Conservation (phyloP, 2,113 vertebrate species). For the Anarhynchus alexandrinus region DNA sequence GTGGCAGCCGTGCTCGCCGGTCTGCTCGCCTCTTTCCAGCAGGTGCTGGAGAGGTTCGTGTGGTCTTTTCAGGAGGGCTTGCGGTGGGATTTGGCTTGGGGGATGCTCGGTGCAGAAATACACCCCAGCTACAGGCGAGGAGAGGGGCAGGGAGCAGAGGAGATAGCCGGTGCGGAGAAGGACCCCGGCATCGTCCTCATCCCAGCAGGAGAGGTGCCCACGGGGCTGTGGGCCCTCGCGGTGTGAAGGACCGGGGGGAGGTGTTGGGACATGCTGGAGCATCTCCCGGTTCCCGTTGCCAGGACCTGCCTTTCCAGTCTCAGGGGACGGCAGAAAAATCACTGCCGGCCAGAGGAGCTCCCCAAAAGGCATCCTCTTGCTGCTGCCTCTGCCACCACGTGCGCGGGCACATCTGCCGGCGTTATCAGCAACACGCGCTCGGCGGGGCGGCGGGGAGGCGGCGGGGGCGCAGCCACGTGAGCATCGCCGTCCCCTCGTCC, state of each 20-base stretch:
- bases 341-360: background rate
- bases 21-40: background rate
- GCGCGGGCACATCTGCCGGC: background rate
- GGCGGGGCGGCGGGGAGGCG: rapidly evolving
- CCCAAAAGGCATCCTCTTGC: background rate
- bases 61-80: background rate
- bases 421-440: background rate
- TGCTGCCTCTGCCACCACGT: rapidly evolving
- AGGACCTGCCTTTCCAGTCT: background rate
- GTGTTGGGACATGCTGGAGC: background rate
- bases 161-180: background rate
- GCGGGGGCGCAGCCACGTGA: background rate
- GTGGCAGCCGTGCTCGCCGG: rapidly evolving
- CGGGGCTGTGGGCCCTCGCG: rapidly evolving
- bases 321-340: background rate
- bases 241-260: background rate
- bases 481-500: background rate
- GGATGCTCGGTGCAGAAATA: background rate
- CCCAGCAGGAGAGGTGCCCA: background rate
- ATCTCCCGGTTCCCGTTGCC: background rate
- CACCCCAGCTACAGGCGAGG: rapidly evolving
- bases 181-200: rapidly evolving
- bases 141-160: background rate
- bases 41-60: background rate
- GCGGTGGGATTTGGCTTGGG: background rate